Conservation (phyloP, 1,140 invertebrate species). For the Polyergus mexicanus region DNA sequence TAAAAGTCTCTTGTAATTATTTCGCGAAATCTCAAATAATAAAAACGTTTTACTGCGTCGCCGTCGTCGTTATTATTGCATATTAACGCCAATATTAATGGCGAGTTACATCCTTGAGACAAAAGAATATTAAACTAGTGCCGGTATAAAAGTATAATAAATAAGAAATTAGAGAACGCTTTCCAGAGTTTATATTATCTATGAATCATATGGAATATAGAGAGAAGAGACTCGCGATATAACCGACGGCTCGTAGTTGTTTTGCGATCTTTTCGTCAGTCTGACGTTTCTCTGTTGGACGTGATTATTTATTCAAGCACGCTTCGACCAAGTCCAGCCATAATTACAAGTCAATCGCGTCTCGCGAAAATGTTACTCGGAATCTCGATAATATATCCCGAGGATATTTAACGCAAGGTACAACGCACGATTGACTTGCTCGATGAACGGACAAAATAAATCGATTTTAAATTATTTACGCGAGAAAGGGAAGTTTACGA, state of each 20-base stretch:
- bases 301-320: constrained; percentile 35
- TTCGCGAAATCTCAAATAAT: background rate
- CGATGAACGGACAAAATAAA: background rate
- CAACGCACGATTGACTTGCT: background rate
- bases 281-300: constrained; percentile 34
- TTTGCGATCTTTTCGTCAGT: constrained; percentile 46
- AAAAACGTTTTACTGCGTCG: background rate
- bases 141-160: background rate
- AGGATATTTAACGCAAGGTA: background rate
- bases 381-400: constrained; percentile 6
- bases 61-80: background rate
- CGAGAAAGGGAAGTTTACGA: background rate
- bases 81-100: background rate
- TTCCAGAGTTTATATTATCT: constrained; percentile 18
- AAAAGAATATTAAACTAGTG: background rate
- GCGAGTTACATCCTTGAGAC: background rate
- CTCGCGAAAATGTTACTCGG: constrained; percentile 10
- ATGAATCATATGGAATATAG: constrained; percentile 28
- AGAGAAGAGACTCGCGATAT: background rate
- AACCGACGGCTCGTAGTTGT: constrained; percentile 43
- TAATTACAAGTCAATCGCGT: constrained; percentile 34
- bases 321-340: constrained; percentile 42
- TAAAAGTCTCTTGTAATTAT: background rate
- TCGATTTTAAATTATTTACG: background rate
- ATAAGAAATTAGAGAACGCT: constrained; percentile 4